phyloP scores from a whole-genome alignment of 2,888 invertebrate genomes.

The Nipponacmea schrenckii region DNA sequence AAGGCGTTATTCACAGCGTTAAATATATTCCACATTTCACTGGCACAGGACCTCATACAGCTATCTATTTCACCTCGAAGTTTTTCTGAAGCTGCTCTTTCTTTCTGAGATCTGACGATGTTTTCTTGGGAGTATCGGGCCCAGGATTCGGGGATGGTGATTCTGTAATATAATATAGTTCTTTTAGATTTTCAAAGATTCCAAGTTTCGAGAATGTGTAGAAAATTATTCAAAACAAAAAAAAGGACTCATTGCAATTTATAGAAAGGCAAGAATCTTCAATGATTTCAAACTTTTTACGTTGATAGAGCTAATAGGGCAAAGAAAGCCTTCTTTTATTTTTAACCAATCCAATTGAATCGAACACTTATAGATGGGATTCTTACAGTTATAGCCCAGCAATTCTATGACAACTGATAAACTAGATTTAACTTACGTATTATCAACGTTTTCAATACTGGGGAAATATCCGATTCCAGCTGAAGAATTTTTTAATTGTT shows the following conservation, averaged over 20 bases:
- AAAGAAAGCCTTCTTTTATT: too few species aligned
- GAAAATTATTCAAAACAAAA: background rate
- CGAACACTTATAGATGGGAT: too few species aligned
- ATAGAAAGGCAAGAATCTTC: too few species aligned
- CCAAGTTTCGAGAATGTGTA: too few species aligned
- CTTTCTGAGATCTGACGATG: conserved; percentile 64
- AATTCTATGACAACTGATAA: background rate
- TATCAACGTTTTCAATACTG: conserved; percentile 62
- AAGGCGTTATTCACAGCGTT: conserved; percentile 66
- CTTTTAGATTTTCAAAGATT: too few species aligned
- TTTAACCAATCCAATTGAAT: too few species aligned
- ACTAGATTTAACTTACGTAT: conserved; percentile 55
- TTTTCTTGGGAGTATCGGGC: conserved; percentile 65
- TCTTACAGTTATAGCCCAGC: too few species aligned
- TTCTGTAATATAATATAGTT: conserved; percentile 67
- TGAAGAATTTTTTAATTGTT: conserved; percentile 58
- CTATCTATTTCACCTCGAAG: conserved; percentile 64
- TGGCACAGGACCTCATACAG: conserved; percentile 59
- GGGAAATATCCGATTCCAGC: conserved; percentile 60
- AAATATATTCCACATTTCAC: conserved; percentile 67
- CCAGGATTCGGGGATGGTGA: conserved; percentile 74
- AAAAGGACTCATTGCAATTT: too few species aligned
- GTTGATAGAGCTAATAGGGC: too few species aligned
- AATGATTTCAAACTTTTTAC: too few species aligned
- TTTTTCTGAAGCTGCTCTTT: conserved; percentile 60